These are phyloP conservation scores for Alaudala cheleensis DNA, from an alignment of 2,113 vertebrate species.

Conservation along the genomic window DNA sequence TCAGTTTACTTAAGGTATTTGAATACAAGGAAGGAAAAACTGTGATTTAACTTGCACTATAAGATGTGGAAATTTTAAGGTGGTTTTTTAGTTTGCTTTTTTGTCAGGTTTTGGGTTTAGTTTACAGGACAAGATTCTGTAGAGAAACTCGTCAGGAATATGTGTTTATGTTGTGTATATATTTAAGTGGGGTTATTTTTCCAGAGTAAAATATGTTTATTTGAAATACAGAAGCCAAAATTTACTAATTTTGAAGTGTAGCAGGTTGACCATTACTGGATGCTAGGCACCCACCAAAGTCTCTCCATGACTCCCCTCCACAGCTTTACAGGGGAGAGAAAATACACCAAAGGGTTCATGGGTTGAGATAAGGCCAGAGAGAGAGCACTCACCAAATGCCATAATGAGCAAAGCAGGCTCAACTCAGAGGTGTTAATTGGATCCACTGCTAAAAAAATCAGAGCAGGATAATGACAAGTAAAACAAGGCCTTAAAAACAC, in stretches of 20 bases:
- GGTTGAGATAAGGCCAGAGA: neutral
- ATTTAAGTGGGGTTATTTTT: neutral
- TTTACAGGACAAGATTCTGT: neutral
- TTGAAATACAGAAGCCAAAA: neutral
- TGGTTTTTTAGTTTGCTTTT: fast-evolving
- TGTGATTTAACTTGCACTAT: neutral
- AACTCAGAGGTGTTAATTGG: too few species aligned
- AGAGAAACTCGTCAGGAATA: neutral
- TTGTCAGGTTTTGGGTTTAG: neutral
- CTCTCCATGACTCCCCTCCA: too few species aligned
- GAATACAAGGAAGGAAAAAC: neutral
- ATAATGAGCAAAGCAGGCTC: neutral
- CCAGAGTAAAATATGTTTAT: neutral
- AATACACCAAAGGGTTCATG: neutral
- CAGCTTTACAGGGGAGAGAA: neutral
- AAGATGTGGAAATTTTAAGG: neutral
- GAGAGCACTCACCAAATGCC: neutral
- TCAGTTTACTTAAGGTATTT: neutral
- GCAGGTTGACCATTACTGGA: neutral
- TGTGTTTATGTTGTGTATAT: fast-evolving
- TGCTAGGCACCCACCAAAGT: neutral
- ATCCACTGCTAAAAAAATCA: neutral
- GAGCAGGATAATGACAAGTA: neutral
- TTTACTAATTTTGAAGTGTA: neutral
- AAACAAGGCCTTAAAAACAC: neutral